Percentiles rank a stretch among this genome's conserved stretches.
Conservation (phyloP, 2,797 vertebrate genomes). For the Pipistrellus pygmaeus region DNA sequence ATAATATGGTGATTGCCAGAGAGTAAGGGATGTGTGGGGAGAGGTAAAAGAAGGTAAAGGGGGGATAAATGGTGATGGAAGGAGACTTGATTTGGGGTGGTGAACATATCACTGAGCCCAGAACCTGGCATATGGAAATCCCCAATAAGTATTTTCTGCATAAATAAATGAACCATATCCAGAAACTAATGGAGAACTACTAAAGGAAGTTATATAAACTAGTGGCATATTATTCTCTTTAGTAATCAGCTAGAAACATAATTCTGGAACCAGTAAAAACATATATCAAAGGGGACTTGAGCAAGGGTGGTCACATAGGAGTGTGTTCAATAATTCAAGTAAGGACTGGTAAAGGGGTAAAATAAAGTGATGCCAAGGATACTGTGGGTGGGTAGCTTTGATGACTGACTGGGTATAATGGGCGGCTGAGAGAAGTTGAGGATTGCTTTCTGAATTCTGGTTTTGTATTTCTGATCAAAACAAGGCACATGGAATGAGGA, state of each 20-base stretch:
- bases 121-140: not conserved
- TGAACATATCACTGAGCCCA: not conserved
- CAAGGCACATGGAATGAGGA: not conserved
- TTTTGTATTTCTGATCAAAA: conserved; percentile 37
- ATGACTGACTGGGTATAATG: not conserved
- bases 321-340: not conserved
- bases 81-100: not conserved
- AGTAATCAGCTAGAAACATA: not conserved
- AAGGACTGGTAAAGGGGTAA: not conserved
- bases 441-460: not conserved
- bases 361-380: not conserved
- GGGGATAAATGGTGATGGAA: not conserved
- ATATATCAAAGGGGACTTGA: not conserved
- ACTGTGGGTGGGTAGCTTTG: not conserved
- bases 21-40: not conserved
- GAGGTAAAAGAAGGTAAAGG: not conserved
- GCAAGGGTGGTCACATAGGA: not conserved
- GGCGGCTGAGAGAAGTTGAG: not conserved
- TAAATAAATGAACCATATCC: not conserved
- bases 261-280: not conserved
- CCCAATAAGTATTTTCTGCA: not conserved
- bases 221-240: not conserved
- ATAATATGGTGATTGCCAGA: not conserved
- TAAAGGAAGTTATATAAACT: not conserved
- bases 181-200: not conserved